These are phyloP conservation scores for Malachius bipustulatus DNA, from an alignment of 2,888 invertebrate species.

Conservation along the genomic window DNA sequence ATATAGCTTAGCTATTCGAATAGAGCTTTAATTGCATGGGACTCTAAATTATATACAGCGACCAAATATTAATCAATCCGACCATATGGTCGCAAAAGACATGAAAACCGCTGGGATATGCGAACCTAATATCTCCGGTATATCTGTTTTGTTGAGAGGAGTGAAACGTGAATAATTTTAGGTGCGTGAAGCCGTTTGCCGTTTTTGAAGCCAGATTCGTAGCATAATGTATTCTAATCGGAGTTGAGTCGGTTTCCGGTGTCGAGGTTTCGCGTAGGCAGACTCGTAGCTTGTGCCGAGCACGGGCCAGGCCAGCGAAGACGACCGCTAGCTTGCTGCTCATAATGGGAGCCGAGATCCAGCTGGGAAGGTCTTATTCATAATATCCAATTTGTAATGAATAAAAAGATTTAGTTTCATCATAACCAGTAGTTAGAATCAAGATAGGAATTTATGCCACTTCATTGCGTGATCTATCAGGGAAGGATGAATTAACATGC, in stretches of 20 bases:
- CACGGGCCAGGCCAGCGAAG: not conserved
- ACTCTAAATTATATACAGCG: not conserved
- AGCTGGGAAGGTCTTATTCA: constrained; percentile 12
- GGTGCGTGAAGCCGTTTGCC: too few relatives aligned
- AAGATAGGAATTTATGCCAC: constrained; percentile 8
- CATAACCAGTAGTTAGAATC: constrained; percentile 14
- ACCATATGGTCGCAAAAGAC: constrained; percentile 1
- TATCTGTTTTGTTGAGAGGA: too few relatives aligned
- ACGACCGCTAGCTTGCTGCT: not conserved
- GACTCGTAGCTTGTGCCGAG: constrained; percentile 2
- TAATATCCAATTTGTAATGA: constrained; percentile 15
- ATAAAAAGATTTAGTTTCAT: constrained; percentile 7
- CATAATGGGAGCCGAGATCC: not conserved
- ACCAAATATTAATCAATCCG: not conserved
- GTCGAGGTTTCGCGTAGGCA: not conserved
- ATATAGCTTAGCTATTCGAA: not conserved
- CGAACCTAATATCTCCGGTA: too few relatives aligned
- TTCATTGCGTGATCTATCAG: too few relatives aligned
- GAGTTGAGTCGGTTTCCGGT: not conserved
- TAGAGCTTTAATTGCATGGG: constrained; percentile 1
- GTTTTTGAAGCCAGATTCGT: too few relatives aligned
- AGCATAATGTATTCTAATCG: not conserved
- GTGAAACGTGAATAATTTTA: too few relatives aligned
- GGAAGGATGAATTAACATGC: too few relatives aligned
- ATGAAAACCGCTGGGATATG: constrained; percentile 1